Base-by-base conservation (phyloP, 2,888 invertebrate genomes). In the Leptopilina drosophilae region DNA sequence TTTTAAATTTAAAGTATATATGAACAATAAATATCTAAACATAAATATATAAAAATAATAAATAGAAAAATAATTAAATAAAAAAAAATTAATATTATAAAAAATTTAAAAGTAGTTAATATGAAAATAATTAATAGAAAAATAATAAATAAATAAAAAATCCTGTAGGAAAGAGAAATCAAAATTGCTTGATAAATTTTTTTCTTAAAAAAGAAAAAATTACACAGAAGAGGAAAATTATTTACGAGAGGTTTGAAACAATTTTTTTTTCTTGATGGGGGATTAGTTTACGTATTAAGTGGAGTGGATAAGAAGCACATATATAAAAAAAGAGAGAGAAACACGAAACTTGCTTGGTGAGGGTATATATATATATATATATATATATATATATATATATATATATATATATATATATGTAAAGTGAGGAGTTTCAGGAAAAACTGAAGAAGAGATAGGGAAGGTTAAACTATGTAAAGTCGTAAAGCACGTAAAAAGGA, bases 401-500 rank as follows among this genome's bases (percentile, higher is more conserved):
- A 49, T 7, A 46, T 46, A 46, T 46, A 20, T 46, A 46, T 46
- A 11, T 3, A 11, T 49, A 49, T 14, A 33, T 33, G 33, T 73
- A 73, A 73, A 56, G 56, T 73, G 56, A 56, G 53, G 33, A 53
- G 40, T 73, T 73, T 73, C 26, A 53, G 33, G 56, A 73, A 56
- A 69, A 73, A 56, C 53, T 40, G 33, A 5, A n/a, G 33, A 14
- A 73, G 33, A 33, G 73, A 56, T 73, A n/a, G 73, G 64, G 33
- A 73, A 73, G 56, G 33, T 73, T 56, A n/a, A 73, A 73, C 33
- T 56, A 73, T 56, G 69, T 67, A 26, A 73, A 56, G 73, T 73
- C 53, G 53, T 69, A 69, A 69, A 69, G 53, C 53, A 56, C 56
- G 53, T 73, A 53, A 73, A 73, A 73, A 56, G 73, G 73, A 73